Evolutionary conservation across 2,797 vertebrate species (phyloP), one percentile per base, ranked within the genome.

Genomic region (Linurgus olivaceus): DNA sequence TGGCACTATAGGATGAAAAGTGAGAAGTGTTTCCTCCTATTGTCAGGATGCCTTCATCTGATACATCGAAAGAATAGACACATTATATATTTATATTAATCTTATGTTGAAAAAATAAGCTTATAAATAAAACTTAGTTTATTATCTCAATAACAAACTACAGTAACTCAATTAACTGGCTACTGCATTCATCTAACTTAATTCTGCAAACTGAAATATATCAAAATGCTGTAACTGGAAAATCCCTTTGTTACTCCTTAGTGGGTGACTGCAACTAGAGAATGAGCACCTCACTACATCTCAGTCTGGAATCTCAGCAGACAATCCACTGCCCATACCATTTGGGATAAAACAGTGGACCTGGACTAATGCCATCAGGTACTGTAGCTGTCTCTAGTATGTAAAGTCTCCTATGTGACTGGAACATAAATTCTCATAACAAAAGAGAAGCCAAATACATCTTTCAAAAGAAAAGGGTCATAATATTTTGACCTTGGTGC

Each of bases 191-290:
- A 24, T 47, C 50, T 80, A 86, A 93, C 72, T 78, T 88, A 88
- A 45, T 83, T 85, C 76, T 93, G 42, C 21, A 91, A 94, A 95
- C 3, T 52, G 28, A 95, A 94, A 57, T 16, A 75, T 21, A 91
- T 51, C 8, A 51, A 38, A 96, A 67, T 4, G 13, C 10, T 66
- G 35, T 20, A 80, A 50, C 7, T 45, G 20, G 26, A 67, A 96
- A 90, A 94, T 59, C 5, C 9, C 63, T 67, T 62, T 88, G 17
- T 74, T 88, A 52, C 19, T 86, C 28, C 7, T 35, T n/a, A 70
- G 18, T 45, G 7, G 20, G 20, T 51, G 55, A 42, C 29, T 42
- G 40, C 24, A 86, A 3, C 17, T 6, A 3, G 59, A 73, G 13
- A n/a, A 55, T 7, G n/a, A 55, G 17, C 33, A 71, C 17, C 19